Base-by-base conservation (phyloP, 2,113 vertebrate species). In the Thunnus thynnus region DNA sequence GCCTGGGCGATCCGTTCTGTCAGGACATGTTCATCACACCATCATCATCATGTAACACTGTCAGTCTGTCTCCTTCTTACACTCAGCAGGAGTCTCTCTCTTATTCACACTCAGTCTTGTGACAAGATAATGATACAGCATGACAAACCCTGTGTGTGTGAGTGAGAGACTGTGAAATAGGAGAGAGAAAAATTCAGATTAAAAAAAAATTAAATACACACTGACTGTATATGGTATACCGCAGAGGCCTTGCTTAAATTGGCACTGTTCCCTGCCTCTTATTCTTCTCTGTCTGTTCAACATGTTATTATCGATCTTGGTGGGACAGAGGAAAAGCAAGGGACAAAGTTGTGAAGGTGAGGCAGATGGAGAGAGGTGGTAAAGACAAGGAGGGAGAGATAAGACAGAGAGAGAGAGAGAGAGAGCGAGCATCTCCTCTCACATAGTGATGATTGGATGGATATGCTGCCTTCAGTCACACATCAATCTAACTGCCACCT, bases 371-470 rank as follows among this genome's bases (percentile, higher is more conserved):
- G 20, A 61, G 13, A 52, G 11, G 11, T 2, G 10, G 32, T 51
- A 7, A 51, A 51, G 51, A 46, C 30, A 54, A 52, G 68, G 11
- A 50, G 18, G 18, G 44, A 30, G 46, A 13, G 69, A 41, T 30
- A 20, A 55, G 44, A 14, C 14, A 3, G 12, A 57, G 5, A 44
- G 11, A 22, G 10, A 44, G 32, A 22, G 30, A 36, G 11, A 50
- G 12, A 27, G 5, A 44, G 11, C 16, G 10, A 44, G 47, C 18
- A 18, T 7, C 16, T 66, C 46, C 30, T 67, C 62, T 52, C 32
- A 80, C 61, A 57, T 13, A 1, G 20, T 8, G 60, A 50, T 63
- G 79, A 75, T 75, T 76, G 65, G 57, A 69, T 70, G 41, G 72
- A 75, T 62, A 63, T 0, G 3, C 12, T 4, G 63, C 55, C 48